A percentile compares a stretch with the other conserved stretches of the same genome.
phyloP scores from a whole-genome alignment of 2,888 invertebrate species.

The Drosophila ustulata region DNA sequence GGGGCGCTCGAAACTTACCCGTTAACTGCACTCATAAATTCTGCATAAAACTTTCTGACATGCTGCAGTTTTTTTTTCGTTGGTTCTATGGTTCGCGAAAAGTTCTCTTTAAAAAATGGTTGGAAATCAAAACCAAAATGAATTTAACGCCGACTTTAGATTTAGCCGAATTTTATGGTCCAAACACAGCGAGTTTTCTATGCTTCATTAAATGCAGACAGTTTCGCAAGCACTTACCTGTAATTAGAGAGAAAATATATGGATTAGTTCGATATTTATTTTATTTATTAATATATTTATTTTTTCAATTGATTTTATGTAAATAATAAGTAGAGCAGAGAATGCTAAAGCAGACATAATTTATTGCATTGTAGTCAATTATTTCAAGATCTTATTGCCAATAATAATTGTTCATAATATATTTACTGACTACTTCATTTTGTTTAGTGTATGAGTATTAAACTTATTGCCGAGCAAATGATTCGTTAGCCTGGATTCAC shows the following conservation, averaged over 20 bases:
- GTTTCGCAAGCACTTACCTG: conserved; percentile 56
- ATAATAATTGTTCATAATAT: not conserved
- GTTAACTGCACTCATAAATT: conserved; percentile 79
- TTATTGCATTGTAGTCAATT: too few relatives aligned
- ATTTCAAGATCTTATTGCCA: too few relatives aligned
- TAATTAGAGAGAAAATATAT: conserved; percentile 36
- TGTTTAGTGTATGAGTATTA: not conserved
- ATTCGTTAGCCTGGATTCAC: conserved; percentile 25
- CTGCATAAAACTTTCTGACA: conserved; percentile 71
- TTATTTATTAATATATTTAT: not conserved
- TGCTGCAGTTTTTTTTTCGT: conserved; percentile 43
- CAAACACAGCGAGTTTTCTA: conserved; percentile 25
- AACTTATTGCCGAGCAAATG: conserved; percentile 3
- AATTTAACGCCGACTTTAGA: conserved; percentile 23
- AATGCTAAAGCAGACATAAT: too few relatives aligned
- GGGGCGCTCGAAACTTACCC: conserved; percentile 68
- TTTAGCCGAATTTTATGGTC: conserved; percentile 21
- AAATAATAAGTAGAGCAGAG: too few relatives aligned
- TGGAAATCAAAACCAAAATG: conserved; percentile 30
- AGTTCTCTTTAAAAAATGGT: conserved; percentile 42
- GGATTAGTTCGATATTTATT: conserved; percentile 22
- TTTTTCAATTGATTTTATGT: not conserved
- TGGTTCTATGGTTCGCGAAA: conserved; percentile 51
- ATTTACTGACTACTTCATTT: not conserved
- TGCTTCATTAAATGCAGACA: conserved; percentile 40